Evolutionary conservation across 2,888 invertebrate genomes (phyloP).

Genomic region (Phlogophora meticulosa): DNA sequence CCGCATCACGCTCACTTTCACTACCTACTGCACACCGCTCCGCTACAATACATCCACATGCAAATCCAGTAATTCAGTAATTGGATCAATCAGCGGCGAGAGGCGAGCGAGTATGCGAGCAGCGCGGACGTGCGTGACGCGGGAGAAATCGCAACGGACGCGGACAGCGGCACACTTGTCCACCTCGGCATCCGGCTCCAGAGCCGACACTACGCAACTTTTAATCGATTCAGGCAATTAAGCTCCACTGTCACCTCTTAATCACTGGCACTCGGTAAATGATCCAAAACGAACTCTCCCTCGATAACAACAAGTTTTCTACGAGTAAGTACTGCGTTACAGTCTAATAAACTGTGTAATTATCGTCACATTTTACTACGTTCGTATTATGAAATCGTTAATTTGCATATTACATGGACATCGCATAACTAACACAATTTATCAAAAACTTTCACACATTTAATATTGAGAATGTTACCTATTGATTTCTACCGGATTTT

Average conservation of each 20-base stretch:
- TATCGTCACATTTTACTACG: constrained; percentile 71
- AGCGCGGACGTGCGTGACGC: constrained; percentile 86
- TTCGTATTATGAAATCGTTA: constrained; percentile 71
- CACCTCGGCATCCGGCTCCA: constrained; percentile 79
- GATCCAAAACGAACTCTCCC: constrained; percentile 66
- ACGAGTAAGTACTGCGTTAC: constrained; percentile 51
- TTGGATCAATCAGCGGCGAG: constrained; percentile 79
- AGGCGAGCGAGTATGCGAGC: constrained; percentile 76
- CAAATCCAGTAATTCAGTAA: constrained; percentile 79
- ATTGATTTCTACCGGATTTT: constrained; percentile 43
- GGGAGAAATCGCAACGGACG: constrained; percentile 84
- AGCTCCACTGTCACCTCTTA: constrained; percentile 64
- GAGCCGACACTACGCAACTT: constrained; percentile 66
- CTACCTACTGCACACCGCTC: constrained; percentile 69
- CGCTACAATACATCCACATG: constrained; percentile 71
- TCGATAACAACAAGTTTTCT: constrained; percentile 64
- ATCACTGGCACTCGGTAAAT: constrained; percentile 63
- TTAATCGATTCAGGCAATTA: constrained; percentile 62
- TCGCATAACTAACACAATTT: constrained; percentile 68
- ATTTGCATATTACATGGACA: constrained; percentile 75
- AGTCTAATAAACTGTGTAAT: constrained; percentile 69
- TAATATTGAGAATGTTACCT: constrained; percentile 42
- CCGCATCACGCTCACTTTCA: constrained; percentile 86
- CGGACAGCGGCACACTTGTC: constrained; percentile 84
- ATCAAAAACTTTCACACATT: constrained; percentile 72